A percentile compares a stretch with the other conserved stretches of the same genome.
These are phyloP conservation scores for Vireo altiloquus DNA, from an alignment of 2,113 vertebrate genomes.

Conservation along the genomic window DNA sequence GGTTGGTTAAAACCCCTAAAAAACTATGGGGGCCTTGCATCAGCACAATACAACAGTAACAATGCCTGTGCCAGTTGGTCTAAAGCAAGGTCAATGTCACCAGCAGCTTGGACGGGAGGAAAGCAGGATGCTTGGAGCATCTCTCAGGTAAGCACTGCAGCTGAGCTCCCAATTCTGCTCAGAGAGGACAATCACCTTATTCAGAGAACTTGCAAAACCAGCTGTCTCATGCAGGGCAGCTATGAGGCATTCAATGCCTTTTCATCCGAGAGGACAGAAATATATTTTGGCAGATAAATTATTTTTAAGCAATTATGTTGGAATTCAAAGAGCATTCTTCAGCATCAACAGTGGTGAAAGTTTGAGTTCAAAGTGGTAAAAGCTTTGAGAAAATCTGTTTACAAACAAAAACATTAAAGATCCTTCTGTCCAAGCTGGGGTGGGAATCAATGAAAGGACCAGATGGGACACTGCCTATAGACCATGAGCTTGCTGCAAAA, in stretches of 20 bases:
- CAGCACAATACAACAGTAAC: not conserved
- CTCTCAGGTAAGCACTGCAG: not conserved
- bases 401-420: slow-evolving; percentile 4
- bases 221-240: not conserved
- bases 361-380: not conserved
- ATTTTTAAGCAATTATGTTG: not conserved
- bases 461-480: not conserved
- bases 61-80: not conserved
- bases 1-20: not conserved
- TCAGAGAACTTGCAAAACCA: not conserved
- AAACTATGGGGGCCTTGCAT: not conserved
- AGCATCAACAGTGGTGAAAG: not conserved
- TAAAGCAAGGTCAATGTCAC: not conserved
- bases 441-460: not conserved
- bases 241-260: not conserved
- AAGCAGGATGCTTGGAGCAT: not conserved
- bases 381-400: not conserved
- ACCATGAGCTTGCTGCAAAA: not conserved
- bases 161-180: not conserved
- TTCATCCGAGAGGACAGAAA: not conserved
- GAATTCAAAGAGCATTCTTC: slow-evolving; percentile 22
- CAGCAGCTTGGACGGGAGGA: not conserved
- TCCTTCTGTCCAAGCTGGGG: not conserved
- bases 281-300: not conserved
- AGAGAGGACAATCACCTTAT: not conserved